Evolutionary conservation across 37 sponge, comb jelly and placozoan genomes (phyloP).

Genomic region (Spongilla lacustris): DNA sequence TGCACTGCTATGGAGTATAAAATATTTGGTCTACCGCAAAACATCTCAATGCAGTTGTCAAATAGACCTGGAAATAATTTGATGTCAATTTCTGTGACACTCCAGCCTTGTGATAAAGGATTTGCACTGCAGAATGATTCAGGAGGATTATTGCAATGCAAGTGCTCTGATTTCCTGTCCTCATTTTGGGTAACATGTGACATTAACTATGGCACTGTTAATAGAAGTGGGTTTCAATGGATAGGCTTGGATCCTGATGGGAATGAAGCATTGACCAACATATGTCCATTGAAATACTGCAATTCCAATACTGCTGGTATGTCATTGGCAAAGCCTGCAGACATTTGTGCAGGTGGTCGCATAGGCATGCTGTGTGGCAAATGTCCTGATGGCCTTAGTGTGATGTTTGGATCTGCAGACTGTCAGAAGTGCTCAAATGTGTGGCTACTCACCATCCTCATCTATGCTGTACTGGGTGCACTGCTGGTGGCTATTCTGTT

Average conservation of each 20-base stretch:
- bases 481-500: constrained; percentile 22
- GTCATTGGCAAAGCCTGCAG: background rate
- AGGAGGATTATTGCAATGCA: background rate
- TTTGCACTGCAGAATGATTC: too few species aligned
- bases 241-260: constrained; percentile 2
- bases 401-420: constrained; percentile 10
- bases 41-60: background rate
- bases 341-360: constrained; percentile 7
- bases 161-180: constrained; percentile 1
- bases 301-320: background rate
- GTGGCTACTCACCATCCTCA: constrained; percentile 26
- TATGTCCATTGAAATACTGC: constrained; percentile 27
- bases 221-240: constrained; percentile 7
- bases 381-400: constrained; percentile 24
- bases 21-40: constrained; percentile 18
- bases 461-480: constrained; percentile 8
- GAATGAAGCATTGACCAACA: background rate
- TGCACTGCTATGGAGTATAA: constrained; percentile 21
- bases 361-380: constrained; percentile 39
- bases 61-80: background rate
- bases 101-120: too few species aligned
- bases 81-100: too few species aligned
- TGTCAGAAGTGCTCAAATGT: constrained; percentile 33
- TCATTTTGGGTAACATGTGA: background rate
- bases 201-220: background rate